Conservation (phyloP, 2,888 invertebrate genomes). For the Opisthograptis luteolata region DNA sequence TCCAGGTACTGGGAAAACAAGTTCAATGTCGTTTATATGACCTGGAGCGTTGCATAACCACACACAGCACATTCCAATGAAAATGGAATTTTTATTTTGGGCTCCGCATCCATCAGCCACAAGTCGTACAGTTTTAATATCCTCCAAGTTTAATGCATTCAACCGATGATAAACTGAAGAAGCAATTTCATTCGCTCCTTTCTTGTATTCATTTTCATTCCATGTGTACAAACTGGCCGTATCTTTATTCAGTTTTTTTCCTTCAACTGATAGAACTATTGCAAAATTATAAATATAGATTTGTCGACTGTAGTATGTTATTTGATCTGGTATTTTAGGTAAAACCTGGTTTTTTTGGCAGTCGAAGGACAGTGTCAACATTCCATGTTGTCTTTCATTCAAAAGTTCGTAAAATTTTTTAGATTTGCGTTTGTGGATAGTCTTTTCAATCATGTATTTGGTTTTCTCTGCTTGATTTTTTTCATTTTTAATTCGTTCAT, state of each 20-base stretch:
- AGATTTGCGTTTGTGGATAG: not conserved
- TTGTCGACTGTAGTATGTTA: slow-evolving; percentile 40
- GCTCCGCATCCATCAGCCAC: slow-evolving; percentile 39
- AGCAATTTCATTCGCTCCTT: slow-evolving; percentile 42
- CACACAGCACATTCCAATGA: slow-evolving; percentile 37
- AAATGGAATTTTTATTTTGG: slow-evolving; percentile 39
- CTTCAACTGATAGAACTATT: slow-evolving; percentile 27
- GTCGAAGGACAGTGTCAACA: slow-evolving; percentile 17
- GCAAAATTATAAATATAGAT: slow-evolving; percentile 43
- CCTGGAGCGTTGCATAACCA: slow-evolving; percentile 30
- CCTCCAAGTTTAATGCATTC: slow-evolving; percentile 17
- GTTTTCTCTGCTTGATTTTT: not conserved
- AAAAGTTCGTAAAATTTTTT: not conserved
- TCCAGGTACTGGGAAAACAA: slow-evolving; percentile 37
- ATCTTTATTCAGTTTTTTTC: slow-evolving; percentile 30
- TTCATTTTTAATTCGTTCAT: not conserved
- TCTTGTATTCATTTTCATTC: slow-evolving; percentile 39
- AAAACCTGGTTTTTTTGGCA: slow-evolving; percentile 37
- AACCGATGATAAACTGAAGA: slow-evolving; percentile 36
- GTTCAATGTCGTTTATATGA: slow-evolving; percentile 26
- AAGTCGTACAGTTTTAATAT: slow-evolving; percentile 31
- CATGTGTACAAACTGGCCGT: slow-evolving; percentile 38
- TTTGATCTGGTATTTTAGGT: slow-evolving; percentile 40
- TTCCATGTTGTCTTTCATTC: not conserved
- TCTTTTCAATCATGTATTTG: not conserved